Evolutionary conservation across 2,888 invertebrate species (phyloP), one percentile per base, ranked within the genome.

Genomic region (Pheosia gnoma): DNA sequence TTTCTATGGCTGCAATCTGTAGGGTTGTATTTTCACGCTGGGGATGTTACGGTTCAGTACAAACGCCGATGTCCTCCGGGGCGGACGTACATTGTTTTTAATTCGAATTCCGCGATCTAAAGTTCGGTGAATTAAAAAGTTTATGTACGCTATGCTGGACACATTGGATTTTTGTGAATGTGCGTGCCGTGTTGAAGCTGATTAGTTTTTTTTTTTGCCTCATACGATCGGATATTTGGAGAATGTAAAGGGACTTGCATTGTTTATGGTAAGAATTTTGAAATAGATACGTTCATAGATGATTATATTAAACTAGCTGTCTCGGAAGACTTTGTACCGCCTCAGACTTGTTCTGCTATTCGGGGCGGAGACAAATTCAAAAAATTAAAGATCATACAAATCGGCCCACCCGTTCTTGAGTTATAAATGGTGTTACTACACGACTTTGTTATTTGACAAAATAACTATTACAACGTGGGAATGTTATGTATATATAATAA

Each of bases 91-190:
- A 57, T 58, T 52, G 51, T 43, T 53, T 39, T 13, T 58, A 25
- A 25, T 57, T 59, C 54, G 59, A 57, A 57, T 13, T 39, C 37
- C 74, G 71, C 80, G 78, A 62, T 63, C 65, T 68, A 70, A 72
- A 77, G 71, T 75, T 78, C 71, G 72, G 25, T 63, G n/a, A 75
- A 68, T 67, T 70, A 59, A 74, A 77, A 78, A 77, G 68, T 75
- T 77, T 70, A 37, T 4, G 11, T 49, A 36, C 54, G 59, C 57
- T 59, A 66, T 70, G 62, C 59, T 45, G 25, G 58, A 57, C 58
- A 6, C 64, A 58, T 77, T 66, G 68, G 60, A 77, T 64, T 64
- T 67, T 59, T 60, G 75, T 70, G 70, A 77, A 66, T 63, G 47
- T 60, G 59, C 63, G 47, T 60, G 59, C 63, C 66, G 64, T 63